Base-by-base conservation (phyloP, 2,888 invertebrate genomes). In the Exephanes ischioxanthus region DNA sequence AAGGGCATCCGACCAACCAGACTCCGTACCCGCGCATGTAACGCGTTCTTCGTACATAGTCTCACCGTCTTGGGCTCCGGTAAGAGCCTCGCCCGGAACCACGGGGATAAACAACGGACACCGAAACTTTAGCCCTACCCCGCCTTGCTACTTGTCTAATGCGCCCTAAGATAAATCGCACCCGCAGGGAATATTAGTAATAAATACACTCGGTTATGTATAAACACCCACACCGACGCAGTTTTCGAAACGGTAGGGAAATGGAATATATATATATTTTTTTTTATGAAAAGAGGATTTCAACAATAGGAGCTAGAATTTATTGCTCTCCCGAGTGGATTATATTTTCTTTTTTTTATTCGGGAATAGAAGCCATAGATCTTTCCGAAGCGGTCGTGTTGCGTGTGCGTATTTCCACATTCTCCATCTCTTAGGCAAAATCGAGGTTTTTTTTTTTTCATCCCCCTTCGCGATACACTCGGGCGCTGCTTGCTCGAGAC, bases 391-490 rank as follows among this genome's bases (percentile, higher is more conserved):
- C 22, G 19, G 41, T 67, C 41, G n/a, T 5, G 67, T 19, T 67
- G 72, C 55, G 72, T 72, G 72, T 22, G 72, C 55, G 51, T 37
- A 22, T 41, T 41, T 41, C 14, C 19, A 7, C 37, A 9, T 41
- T 67, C n/a, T 37, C 37, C 41, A 5, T 41, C 22, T 67, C 55
- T 11, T 51, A 33, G 30, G 30, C 53, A 53, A 51, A 26, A 53
- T 26, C 26, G 45, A 70, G 30, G 88, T 6, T 16, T 86, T 87
- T 86, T 87, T 86, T 86, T 86, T 86, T 89, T 87, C 88, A 89
- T 87, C 87, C 80, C 67, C 71, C 85, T 86, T 86, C 85, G 76
- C 6, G 5, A 9, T 26, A 19, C 30, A 48, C 37, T 45, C 19
- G 6, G 14, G 61, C 30, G 26, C n/a, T 58, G 22, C 4, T 58